Conservation (phyloP, 2,797 vertebrate species). For the Dromococcyx pavoninus region DNA sequence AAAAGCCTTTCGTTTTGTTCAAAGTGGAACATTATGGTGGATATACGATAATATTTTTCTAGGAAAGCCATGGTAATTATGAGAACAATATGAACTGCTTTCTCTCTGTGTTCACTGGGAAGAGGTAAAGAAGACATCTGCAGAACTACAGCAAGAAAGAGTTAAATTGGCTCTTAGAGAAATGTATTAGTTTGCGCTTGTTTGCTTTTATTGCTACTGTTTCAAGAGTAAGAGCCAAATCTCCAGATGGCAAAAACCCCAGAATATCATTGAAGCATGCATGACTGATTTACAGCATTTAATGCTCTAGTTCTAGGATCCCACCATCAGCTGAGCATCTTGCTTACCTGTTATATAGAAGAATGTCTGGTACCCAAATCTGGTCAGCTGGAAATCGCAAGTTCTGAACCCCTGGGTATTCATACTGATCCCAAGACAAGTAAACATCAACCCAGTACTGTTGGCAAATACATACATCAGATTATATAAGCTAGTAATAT, state of each 20-base stretch:
- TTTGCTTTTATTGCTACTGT: not conserved
- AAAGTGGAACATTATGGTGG: not conserved
- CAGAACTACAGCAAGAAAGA: not conserved
- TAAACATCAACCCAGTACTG: slow-evolving; percentile 88
- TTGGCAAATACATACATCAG: slow-evolving; percentile 10
- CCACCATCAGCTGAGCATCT: fast-evolving
- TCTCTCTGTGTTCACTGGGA: not conserved
- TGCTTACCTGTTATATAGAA: slow-evolving; percentile 90
- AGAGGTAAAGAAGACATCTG: not conserved
- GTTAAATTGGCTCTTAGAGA: not conserved
- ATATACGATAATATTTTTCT: not conserved
- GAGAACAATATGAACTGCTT: not conserved
- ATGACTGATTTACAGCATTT: not conserved
- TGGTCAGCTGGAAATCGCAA: slow-evolving; percentile 86
- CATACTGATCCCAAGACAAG: slow-evolving; percentile 85
- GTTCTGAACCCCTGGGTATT: slow-evolving; percentile 86
- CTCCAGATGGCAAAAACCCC: not conserved
- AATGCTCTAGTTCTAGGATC: not conserved
- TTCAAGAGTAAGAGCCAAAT: not conserved
- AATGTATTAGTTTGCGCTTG: not conserved
- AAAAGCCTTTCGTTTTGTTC: not conserved
- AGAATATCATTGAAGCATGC: not conserved
- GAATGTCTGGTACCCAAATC: slow-evolving; percentile 91
- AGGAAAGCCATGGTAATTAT: not conserved
- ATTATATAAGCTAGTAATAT: not conserved